Base-by-base conservation (phyloP, 1,140 invertebrate genomes). In the Oedothorax gibbosus region DNA sequence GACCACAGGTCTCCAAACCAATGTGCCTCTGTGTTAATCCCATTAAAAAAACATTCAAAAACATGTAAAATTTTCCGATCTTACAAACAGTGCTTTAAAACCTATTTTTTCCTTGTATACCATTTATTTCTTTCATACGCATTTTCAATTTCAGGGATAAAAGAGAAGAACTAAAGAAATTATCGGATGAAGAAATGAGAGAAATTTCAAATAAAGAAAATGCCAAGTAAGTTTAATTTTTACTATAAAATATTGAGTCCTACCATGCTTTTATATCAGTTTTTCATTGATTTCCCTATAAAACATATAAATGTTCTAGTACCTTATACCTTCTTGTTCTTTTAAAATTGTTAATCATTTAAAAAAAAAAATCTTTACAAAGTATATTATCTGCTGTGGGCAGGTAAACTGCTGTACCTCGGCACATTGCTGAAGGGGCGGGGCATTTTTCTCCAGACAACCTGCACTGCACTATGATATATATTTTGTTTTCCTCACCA, bases 181-280 rank as follows among this genome's bases (percentile, higher is more conserved):
- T 94, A 53, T 91, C 92, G 35, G 89, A 91, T 57, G 93, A 94
- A 73, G 93, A 94, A 88, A 91, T 91, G 62, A 92, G 92, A 80
- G 92, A 94, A 88, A 91, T 94, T 50, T 89, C 89, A 75, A 90
- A 91, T 85, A 92, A 91, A 88, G 93, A 94, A 89, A 93, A 93
- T 89, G 88, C 89, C 35, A 90, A 91, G 50, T 88, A 87, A 85
- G 53, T 80, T 15, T 62, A 62, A 1, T 62, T 62, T 62, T 15
- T 15, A 62, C 57, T 15, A 62, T 15, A 62, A 12, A 62, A 3
- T 15, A 6, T 15, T 15, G 12, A 12, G 57, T 62, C 6, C 57
- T 15, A 62, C 57, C 18, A 18, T 15, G 12, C 57, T 12, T 12
- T n/a, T n/a, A n/a, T 18, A 62, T 12, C 57, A 18, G 18, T 62